Evolutionary conservation across 1,140 invertebrate genomes (phyloP).

Genomic region (Uloborus diversus): DNA sequence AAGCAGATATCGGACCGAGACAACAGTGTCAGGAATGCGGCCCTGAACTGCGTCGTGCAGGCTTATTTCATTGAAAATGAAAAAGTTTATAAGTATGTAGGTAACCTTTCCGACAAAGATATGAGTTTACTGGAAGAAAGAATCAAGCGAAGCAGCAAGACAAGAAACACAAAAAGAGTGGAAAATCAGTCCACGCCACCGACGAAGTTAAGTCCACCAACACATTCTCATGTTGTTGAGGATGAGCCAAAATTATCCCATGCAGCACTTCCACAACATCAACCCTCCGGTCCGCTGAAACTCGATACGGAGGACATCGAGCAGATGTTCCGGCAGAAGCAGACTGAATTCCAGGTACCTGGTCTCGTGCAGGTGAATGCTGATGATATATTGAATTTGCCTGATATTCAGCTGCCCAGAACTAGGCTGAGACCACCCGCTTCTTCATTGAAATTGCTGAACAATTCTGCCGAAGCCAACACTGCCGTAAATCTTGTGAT

Average conservation of each 20-base stretch:
- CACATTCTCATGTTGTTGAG: neutral
- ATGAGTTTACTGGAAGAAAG: slow-evolving; percentile 91
- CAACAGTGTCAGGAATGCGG: slow-evolving; percentile 94
- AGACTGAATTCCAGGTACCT: slow-evolving; percentile 62
- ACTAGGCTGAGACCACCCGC: slow-evolving; percentile 63
- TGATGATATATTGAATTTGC: slow-evolving; percentile 63
- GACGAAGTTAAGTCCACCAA: slow-evolving; percentile 49
- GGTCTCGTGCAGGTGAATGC: slow-evolving; percentile 68
- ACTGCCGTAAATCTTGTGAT: slow-evolving; percentile 66
- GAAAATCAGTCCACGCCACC: slow-evolving; percentile 15
- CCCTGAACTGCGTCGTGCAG: slow-evolving; percentile 91
- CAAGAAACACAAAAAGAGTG: slow-evolving; percentile 72
- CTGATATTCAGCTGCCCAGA: slow-evolving; percentile 64
- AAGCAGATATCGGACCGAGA: slow-evolving; percentile 95
- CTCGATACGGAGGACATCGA: slow-evolving; percentile 65
- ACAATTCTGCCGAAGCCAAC: slow-evolving; percentile 63
- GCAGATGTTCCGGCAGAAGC: slow-evolving; percentile 53
- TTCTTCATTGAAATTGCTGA: slow-evolving; percentile 62
- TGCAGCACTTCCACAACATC: neutral
- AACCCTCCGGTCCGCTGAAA: slow-evolving; percentile 58
- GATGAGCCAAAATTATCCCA: slow-evolving; percentile 15
- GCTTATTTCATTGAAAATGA: slow-evolving; percentile 92
- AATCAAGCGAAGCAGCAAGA: slow-evolving; percentile 79
- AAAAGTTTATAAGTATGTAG: slow-evolving; percentile 88
- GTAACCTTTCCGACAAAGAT: slow-evolving; percentile 93